Percentiles rank a stretch among this genome's conserved stretches.
phyloP scores from a whole-genome alignment of 2,113 vertebrate genomes.

The Nymphicus hollandicus region DNA sequence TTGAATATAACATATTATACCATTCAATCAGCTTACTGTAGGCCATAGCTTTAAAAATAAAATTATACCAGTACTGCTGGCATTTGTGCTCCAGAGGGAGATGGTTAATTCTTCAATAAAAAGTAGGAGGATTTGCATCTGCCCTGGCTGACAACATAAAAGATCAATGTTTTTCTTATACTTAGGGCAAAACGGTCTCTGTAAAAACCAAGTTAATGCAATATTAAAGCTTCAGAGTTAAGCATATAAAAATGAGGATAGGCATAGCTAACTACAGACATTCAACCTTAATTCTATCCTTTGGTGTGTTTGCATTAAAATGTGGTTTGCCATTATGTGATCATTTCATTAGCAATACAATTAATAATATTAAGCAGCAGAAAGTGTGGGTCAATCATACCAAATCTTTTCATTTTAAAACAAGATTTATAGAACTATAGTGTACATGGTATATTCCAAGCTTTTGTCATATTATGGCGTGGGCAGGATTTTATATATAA shows the following conservation, averaged over 20 bases:
- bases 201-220: conserved; percentile 55
- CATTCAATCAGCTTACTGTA: conserved; percentile 47
- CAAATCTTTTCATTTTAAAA: not conserved
- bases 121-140: conserved; percentile 56
- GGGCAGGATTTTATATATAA: not conserved
- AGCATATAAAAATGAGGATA: conserved; percentile 35
- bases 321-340: not conserved
- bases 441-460: not conserved
- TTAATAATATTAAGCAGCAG: conserved; percentile 9
- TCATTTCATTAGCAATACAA: not conserved
- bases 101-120: conserved; percentile 61
- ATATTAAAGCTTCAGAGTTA: conserved; percentile 53
- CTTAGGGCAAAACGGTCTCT: not conserved
- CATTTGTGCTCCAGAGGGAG: conserved; percentile 60
- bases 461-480: not conserved
- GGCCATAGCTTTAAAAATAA: conserved; percentile 52
- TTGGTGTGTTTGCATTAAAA: not conserved
- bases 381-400: not conserved
- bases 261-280: not conserved
- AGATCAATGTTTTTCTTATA: conserved; percentile 46
- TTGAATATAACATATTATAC: conserved; percentile 60
- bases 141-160: conserved; percentile 48
- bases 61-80: conserved; percentile 44
- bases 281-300: not conserved
- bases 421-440: not conserved